A percentile compares a stretch with the other conserved stretches of the same genome.
These are phyloP conservation scores for Macrobrachium nipponense DNA, from an alignment of 1,140 invertebrate genomes.

Conservation along the genomic window DNA sequence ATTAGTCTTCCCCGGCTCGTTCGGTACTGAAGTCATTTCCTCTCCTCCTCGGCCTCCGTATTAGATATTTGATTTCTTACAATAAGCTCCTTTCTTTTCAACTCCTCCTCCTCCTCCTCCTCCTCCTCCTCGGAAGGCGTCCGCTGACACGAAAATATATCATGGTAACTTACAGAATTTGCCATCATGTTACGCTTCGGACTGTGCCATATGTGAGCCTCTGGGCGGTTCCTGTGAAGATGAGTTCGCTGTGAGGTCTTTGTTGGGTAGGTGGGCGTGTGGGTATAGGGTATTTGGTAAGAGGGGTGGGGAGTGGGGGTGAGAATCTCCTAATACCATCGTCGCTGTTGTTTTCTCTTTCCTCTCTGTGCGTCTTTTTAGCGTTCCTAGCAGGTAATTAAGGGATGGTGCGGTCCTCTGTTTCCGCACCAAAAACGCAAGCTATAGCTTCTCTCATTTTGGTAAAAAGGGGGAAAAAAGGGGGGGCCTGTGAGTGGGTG, in stretches of 20 bases:
- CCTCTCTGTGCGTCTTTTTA: too few relatives aligned
- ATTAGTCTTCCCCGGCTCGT: background rate
- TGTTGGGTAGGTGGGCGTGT: background rate
- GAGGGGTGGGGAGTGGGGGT: background rate
- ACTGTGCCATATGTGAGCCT: background rate
- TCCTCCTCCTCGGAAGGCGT: background rate
- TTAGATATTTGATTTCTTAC: too few relatives aligned
- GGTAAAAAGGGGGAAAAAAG: too few relatives aligned
- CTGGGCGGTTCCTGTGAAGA: slow-evolving; percentile 1
- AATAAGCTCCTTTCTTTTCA: background rate
- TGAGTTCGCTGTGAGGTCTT: background rate
- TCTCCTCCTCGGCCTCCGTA: background rate
- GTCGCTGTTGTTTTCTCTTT: too few relatives aligned
- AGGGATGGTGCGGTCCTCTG: too few relatives aligned
- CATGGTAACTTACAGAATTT: slow-evolving; percentile 44
- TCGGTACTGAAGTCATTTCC: background rate
- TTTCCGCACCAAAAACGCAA: too few relatives aligned
- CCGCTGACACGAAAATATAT: slow-evolving; percentile 47
- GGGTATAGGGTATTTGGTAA: background rate
- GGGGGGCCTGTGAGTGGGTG: too few relatives aligned
- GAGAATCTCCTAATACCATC: background rate
- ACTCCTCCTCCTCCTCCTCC: background rate
- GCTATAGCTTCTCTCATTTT: too few relatives aligned
- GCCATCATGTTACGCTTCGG: slow-evolving; percentile 8
- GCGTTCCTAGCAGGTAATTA: too few relatives aligned